phyloP scores from a whole-genome alignment of 2,797 vertebrate species.

The Silurus lanzhouensis region DNA sequence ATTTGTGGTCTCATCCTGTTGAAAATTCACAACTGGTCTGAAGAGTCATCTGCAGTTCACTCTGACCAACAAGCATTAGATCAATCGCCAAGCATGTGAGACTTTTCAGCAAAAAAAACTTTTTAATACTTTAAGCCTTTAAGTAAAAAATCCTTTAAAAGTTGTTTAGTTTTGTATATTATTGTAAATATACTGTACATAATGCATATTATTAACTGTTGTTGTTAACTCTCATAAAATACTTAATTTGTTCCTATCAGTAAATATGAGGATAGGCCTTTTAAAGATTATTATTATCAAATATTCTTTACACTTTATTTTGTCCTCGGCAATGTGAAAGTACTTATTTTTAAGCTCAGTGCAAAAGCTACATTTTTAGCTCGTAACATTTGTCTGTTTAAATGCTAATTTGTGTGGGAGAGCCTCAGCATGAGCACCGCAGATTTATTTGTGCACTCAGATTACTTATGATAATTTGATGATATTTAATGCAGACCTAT shows the following conservation, averaged over 20 bases:
- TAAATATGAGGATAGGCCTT: not conserved
- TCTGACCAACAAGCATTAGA: no score
- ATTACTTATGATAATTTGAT: not conserved
- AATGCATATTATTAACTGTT: not conserved
- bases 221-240: not conserved
- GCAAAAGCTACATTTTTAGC: slow-evolving; percentile 17
- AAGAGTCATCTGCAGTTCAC: no score
- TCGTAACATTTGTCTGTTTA: slow-evolving; percentile 12
- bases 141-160: not conserved
- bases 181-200: not conserved
- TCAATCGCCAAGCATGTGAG: no score
- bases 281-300: slow-evolving; percentile 28
- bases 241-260: not conserved
- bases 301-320: slow-evolving; percentile 38
- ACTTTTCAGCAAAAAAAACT: no score
- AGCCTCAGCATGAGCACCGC: slow-evolving; percentile 4
- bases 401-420: slow-evolving; percentile 11
- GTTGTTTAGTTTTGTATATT: not conserved
- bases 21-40: no score
- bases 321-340: slow-evolving; percentile 39
- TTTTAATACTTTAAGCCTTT: no score
- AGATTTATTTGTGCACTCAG: slow-evolving; percentile 12
- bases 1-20: no score
- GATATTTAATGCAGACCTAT: not conserved
- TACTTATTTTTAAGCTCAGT: not conserved